phyloP scores from a whole-genome alignment of 2,113 vertebrate genomes.

The Delphinapterus leucas region DNA sequence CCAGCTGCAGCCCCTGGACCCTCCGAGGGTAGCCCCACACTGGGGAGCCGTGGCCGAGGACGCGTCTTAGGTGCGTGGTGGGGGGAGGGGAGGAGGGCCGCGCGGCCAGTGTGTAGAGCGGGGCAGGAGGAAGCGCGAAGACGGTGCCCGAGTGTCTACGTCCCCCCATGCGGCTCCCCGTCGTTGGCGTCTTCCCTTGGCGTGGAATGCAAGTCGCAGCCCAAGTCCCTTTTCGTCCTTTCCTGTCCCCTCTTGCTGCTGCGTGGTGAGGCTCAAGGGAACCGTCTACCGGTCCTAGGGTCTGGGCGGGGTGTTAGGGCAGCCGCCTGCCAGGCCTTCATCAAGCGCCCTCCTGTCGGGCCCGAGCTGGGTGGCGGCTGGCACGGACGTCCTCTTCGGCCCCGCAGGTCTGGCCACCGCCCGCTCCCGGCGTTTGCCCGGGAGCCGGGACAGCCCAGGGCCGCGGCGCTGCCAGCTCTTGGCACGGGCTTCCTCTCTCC shows the following conservation, averaged over 20 bases:
- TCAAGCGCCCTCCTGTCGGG: neutral
- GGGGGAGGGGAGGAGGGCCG: neutral
- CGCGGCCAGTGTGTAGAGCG: neutral
- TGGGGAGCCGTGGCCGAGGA: accelerated
- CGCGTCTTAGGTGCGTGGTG: neutral
- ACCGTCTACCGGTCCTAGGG: accelerated
- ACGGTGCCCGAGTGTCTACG: accelerated
- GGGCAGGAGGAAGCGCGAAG: accelerated
- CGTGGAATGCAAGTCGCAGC: neutral
- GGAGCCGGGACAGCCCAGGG: neutral
- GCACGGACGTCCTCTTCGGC: accelerated
- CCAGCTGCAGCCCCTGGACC: neutral
- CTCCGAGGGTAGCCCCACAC: accelerated
- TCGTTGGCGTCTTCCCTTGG: neutral
- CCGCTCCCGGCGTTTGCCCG: accelerated
- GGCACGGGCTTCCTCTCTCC: neutral
- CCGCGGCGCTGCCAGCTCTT: too few species aligned
- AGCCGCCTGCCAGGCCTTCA: neutral
- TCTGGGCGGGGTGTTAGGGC: accelerated
- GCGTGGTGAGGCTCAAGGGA: accelerated
- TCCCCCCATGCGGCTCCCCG: neutral
- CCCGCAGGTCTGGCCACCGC: accelerated
- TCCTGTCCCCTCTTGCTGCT: neutral
- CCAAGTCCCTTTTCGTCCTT: too few species aligned
- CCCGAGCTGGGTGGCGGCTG: accelerated